Evolutionary conservation across 2,113 vertebrate species (phyloP), one percentile per base, ranked within the genome.

Genomic region (Sylvietta virens): DNA sequence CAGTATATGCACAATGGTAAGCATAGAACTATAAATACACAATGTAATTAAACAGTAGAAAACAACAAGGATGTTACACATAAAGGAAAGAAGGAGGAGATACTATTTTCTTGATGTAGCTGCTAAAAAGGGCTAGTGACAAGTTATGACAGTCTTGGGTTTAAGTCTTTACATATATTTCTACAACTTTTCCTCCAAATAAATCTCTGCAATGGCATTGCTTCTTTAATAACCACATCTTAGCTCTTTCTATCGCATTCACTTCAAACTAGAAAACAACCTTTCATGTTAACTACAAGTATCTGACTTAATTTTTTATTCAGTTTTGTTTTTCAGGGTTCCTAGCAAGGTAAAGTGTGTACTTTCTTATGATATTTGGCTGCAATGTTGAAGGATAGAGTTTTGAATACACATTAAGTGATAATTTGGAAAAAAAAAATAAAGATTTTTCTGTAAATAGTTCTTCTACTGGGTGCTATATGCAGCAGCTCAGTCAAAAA

Each of bases 21-120:
- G 99, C 99, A 98, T 98, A 98, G 98, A 98, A 98, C 98, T 99
- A 98, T 99, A 99, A 99, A 99, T 99, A 99, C 99, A 99, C 98
- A 94, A 98, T 97, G 97, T 97, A 98, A 98, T 97, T 98, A 91
- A 98, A 99, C 98, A 98, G 98, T 98, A 98, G 98, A 99, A 98
- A 98, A 98, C 96, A 98, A 98, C 97, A 97, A 98, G 98, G 98
- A 97, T 97, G 98, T 98, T 98, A 98, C 94, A 97, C 48, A 9
- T 92, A 97, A 97, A 97, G 96, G 93, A 96, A 94, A 97, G 95
- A 98, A 96, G 93, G 79, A 92, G 91, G 85, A 97, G 92, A 96
- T 88, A 91, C 87, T 96, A 92, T 95, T 96, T 97, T 96, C 96
- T 93, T 88, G 93, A 94, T 94, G 96, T 45, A 96, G 86, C 90